Conservation (phyloP, 2,113 vertebrate species). For the Tupaia chinensis region DNA sequence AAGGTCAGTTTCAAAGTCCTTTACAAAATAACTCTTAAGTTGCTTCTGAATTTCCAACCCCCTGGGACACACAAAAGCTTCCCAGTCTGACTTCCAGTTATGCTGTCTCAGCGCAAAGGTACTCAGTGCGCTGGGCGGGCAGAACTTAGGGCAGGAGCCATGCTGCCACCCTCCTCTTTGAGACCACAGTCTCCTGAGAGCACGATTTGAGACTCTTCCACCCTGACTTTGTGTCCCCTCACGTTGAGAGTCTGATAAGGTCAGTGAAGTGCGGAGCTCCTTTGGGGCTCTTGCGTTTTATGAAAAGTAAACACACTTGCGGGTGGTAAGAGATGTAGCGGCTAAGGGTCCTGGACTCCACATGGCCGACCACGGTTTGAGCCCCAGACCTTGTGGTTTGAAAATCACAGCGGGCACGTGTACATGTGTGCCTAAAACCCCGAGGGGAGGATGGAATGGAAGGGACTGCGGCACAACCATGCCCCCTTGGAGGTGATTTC, state of each 20-base stretch:
- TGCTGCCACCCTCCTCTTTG: conserved; percentile 70
- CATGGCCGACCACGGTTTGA: too few relatives aligned
- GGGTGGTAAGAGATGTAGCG: too few relatives aligned
- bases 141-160: conserved; percentile 45
- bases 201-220: conserved; percentile 42
- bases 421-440: too few relatives aligned
- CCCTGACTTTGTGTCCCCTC: not conserved
- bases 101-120: conserved; percentile 70
- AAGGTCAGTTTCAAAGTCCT: conserved; percentile 7
- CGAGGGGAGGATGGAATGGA: too few relatives aligned
- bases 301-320: too few relatives aligned
- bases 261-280: not conserved
- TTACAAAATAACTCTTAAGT: not conserved
- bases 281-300: not conserved
- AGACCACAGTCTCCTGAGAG: conserved; percentile 55
- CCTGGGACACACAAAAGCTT: not conserved
- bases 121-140: conserved; percentile 42
- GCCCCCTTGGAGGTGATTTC: too few relatives aligned
- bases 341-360: too few relatives aligned
- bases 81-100: conserved; percentile 72
- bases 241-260: conserved; percentile 16
- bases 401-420: too few relatives aligned
- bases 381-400: too few relatives aligned
- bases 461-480: too few relatives aligned
- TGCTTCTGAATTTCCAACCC: not conserved